These are phyloP conservation scores for Harmothoe impar DNA, from an alignment of 2,888 invertebrate genomes.

Conservation along the genomic window DNA sequence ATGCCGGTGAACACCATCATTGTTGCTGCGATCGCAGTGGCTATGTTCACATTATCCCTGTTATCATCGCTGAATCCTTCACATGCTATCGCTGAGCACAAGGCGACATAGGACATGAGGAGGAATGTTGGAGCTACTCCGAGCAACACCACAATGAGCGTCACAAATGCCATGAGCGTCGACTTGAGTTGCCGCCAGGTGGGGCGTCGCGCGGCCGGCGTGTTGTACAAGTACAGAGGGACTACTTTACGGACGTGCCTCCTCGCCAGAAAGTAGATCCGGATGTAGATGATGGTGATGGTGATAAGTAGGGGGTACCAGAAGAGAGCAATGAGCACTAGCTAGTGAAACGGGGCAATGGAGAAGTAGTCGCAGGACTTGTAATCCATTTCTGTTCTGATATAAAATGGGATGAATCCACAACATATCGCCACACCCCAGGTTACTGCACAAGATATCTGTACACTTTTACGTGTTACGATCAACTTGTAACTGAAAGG, in stretches of 20 bases:
- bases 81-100: background rate
- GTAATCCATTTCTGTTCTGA: background rate
- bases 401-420: constrained; percentile 15
- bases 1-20: constrained; percentile 45
- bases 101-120: background rate
- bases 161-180: constrained; percentile 34
- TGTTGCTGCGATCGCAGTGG: background rate
- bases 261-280: constrained; percentile 19
- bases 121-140: constrained; percentile 38
- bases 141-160: background rate
- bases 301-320: constrained; percentile 33
- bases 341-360: constrained; percentile 14
- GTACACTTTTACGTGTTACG: background rate
- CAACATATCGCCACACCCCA: background rate
- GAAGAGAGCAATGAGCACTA: background rate
- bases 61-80: background rate
- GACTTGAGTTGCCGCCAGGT: constrained; percentile 11
- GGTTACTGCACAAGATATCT: background rate
- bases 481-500: constrained; percentile 34
- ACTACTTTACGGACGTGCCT: constrained; percentile 13
- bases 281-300: background rate
- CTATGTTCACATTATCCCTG: background rate
- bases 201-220: background rate
- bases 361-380: constrained; percentile 2
- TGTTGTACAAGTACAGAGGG: constrained; percentile 38